Evolutionary conservation across 2,797 vertebrate genomes (phyloP).

Genomic region (Mycteria americana): DNA sequence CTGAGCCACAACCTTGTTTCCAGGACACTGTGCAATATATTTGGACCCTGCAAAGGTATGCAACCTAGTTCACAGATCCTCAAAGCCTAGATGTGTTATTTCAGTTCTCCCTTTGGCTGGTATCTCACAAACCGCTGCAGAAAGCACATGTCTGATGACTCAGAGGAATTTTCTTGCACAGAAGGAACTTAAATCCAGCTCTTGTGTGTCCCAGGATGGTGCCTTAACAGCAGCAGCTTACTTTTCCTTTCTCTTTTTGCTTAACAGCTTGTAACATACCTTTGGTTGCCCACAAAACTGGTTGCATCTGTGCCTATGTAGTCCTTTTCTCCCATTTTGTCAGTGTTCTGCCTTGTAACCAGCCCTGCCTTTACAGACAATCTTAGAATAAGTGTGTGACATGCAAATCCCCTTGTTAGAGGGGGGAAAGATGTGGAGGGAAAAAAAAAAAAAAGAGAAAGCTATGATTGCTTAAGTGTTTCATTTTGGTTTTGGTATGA

Average conservation of each 20-base stretch:
- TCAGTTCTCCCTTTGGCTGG: not conserved
- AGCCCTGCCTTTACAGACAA: not conserved
- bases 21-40: not conserved
- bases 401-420: not conserved
- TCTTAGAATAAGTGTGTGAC: not conserved
- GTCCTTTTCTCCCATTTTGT: rapidly evolving
- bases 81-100: not conserved
- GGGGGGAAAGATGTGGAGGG: not conserved
- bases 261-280: not conserved
- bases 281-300: not conserved
- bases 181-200: not conserved
- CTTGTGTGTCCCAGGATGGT: not conserved
- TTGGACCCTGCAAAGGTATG: not conserved
- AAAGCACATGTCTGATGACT: not conserved
- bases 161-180: not conserved
- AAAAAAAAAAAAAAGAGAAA: not conserved
- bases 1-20: not conserved
- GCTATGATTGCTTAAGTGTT: conserved; percentile 41
- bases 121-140: not conserved
- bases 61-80: not conserved
- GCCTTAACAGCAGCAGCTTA: not conserved
- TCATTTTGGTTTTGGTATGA: conserved; percentile 44
- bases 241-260: conserved; percentile 39
- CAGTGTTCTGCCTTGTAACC: not conserved
- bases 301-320: not conserved